Evolutionary conservation across 2,797 vertebrate genomes (phyloP).

Genomic region (Phalanger gymnotis): DNA sequence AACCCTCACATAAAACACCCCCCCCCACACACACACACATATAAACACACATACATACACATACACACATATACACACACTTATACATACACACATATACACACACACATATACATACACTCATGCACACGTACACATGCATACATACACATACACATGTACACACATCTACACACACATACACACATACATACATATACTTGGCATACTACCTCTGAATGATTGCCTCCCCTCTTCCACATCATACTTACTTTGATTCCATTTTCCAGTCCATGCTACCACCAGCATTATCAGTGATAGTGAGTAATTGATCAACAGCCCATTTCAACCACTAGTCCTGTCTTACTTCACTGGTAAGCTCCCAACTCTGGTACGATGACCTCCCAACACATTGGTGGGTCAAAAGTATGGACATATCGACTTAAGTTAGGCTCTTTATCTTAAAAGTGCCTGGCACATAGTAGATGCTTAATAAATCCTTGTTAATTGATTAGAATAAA

Average conservation of each 20-base stretch:
- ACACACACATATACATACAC: too few relatives aligned
- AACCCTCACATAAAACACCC: not conserved
- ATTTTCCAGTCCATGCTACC: not conserved
- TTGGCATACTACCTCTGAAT: too few relatives aligned
- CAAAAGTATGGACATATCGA: not conserved
- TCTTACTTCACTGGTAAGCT: not conserved
- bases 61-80: not conserved
- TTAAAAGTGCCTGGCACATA: not conserved
- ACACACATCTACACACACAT: too few relatives aligned
- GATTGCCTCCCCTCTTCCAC: too few relatives aligned
- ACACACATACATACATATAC: too few relatives aligned
- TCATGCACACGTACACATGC: too few relatives aligned
- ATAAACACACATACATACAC: not conserved
- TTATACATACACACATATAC: too few relatives aligned
- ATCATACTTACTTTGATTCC: not conserved
- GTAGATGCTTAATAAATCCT: not conserved
- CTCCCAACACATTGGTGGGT: not conserved
- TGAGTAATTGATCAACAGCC: not conserved
- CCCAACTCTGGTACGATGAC: not conserved
- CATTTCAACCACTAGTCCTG: not conserved
- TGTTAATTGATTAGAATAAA: not conserved
- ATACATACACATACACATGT: too few relatives aligned
- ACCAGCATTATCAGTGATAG: not conserved
- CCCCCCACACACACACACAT: too few relatives aligned
- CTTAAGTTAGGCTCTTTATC: not conserved